A percentile compares a stretch with the other conserved stretches of the same genome.
Evolutionary conservation across 1,140 invertebrate species (phyloP).

Genomic region (Phthorimaea operculella): DNA sequence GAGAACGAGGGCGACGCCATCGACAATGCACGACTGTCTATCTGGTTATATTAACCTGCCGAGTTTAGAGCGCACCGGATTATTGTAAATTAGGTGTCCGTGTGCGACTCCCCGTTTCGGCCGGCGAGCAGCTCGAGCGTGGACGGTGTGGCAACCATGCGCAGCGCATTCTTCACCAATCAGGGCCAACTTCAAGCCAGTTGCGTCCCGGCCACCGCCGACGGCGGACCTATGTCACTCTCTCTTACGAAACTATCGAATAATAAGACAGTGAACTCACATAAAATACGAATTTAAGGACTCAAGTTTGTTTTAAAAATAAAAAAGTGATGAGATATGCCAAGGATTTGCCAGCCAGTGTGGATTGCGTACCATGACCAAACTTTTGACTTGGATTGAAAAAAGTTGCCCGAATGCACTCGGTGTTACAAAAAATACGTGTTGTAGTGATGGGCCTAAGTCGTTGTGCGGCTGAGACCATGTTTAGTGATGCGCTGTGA

Average conservation of each 20-base stretch:
- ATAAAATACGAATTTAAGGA: conserved; percentile 36
- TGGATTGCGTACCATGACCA: conserved; percentile 45
- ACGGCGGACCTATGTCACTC: conserved; percentile 37
- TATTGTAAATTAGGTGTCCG: conserved; percentile 25
- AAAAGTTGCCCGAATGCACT: conserved; percentile 59
- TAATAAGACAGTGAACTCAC: conserved; percentile 49
- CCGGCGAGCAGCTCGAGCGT: conserved; percentile 35
- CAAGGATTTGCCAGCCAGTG: conserved; percentile 15
- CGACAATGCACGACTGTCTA: conserved; percentile 58
- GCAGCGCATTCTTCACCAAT: conserved; percentile 64
- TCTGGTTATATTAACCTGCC: conserved; percentile 55
- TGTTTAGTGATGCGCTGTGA: conserved; percentile 63
- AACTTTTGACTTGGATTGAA: conserved; percentile 49
- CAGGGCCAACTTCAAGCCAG: conserved; percentile 55
- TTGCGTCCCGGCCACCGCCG: conserved; percentile 41
- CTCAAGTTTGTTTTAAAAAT: conserved; percentile 16
- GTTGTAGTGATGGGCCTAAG: conserved; percentile 60
- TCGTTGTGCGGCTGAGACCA: conserved; percentile 53
- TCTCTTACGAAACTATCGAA: conserved; percentile 42
- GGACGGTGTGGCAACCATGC: conserved; percentile 58
- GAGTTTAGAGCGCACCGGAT: conserved; percentile 21
- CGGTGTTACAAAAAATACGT: conserved; percentile 51
- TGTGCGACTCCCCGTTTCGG: conserved; percentile 32
- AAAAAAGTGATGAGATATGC: conserved; percentile 39
- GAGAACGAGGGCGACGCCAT: conserved; percentile 53